phyloP scores from a whole-genome alignment of 1,140 invertebrate species.

The Drosophila ananassae region DNA sequence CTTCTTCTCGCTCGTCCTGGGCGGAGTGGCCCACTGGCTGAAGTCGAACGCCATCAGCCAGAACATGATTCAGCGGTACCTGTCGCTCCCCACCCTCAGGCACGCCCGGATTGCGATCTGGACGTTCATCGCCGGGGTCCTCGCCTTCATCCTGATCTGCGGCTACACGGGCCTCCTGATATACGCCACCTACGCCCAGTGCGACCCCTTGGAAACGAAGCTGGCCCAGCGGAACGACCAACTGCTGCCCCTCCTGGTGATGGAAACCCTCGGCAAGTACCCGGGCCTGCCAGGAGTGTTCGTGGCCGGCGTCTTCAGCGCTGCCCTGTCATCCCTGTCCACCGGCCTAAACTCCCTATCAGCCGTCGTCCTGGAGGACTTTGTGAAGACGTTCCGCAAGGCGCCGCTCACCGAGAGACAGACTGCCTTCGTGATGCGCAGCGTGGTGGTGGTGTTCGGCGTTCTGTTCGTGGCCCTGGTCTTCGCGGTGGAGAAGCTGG shows the following conservation, averaged over 20 bases:
- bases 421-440: constrained; percentile 88
- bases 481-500: constrained; percentile 87
- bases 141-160: constrained; percentile 87
- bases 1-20: constrained; percentile 90
- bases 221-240: constrained; percentile 90
- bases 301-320: constrained; percentile 93
- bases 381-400: constrained; percentile 88
- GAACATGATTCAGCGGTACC: constrained; percentile 91
- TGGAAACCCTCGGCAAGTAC: constrained; percentile 90
- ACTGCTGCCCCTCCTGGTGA: constrained; percentile 90
- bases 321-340: constrained; percentile 93
- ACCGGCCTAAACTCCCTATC: constrained; percentile 96
- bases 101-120: constrained; percentile 90
- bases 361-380: constrained; percentile 94
- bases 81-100: constrained; percentile 88
- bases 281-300: constrained; percentile 93
- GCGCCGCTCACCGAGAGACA: constrained; percentile 87
- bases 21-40: constrained; percentile 92
- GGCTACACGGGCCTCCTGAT: constrained; percentile 92
- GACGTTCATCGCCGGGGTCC: constrained; percentile 89
- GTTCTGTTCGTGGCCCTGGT: constrained; percentile 87
- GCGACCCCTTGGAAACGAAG: constrained; percentile 92
- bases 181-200: constrained; percentile 92
- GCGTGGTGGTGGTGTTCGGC: constrained; percentile 89
- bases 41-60: constrained; percentile 93